Base-by-base conservation (phyloP, 2,888 invertebrate species). In the Agonopterix arenella region DNA sequence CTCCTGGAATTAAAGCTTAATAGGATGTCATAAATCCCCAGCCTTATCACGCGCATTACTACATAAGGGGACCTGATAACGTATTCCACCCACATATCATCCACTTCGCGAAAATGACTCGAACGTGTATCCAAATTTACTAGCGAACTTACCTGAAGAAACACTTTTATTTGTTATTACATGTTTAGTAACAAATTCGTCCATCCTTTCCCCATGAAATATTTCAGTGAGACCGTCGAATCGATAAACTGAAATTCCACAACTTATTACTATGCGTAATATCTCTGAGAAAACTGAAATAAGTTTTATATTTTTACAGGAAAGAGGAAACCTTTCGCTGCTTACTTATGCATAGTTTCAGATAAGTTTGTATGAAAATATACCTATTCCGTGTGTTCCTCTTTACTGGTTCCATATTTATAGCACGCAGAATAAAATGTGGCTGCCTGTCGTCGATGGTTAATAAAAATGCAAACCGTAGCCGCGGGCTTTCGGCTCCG, bases 381-480 rank as follows among this genome's bases (percentile, higher is more conserved):
- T 45, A 45, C 77, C 71, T 78, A 73, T 76, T 68, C 69, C 70
- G 71, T 79, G 77, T 78, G 75, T 76, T 76, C 73, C 68, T 73
- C 74, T 73, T 70, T 71, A 73, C 72, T 65, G 73, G 80, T 77
- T 85, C 74, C 81, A 86, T 88, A 86, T 88, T 86, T 88, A 88
- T 85, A 76, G 73, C 82, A 82, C 79, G 84, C 80, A 84, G 79
- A 84, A 84, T 84, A 85, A 85, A 85, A 84, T 84, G 83, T 80
- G 65, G 76, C 76, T 76, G 74, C 74, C 70, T 76, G 78, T 80
- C 80, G 74, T 73, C 80, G 77, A 76, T 75, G 73, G 68, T 80
- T 84, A 82, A 86, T 88, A 89, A 86, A 88, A 88, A 89, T 86
- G 84, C 86, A 85, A 85, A 84, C 83, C 76, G 69, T 74, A 66